Conservation (phyloP, 1,140 invertebrate species). For the Melitaea cinxia region DNA sequence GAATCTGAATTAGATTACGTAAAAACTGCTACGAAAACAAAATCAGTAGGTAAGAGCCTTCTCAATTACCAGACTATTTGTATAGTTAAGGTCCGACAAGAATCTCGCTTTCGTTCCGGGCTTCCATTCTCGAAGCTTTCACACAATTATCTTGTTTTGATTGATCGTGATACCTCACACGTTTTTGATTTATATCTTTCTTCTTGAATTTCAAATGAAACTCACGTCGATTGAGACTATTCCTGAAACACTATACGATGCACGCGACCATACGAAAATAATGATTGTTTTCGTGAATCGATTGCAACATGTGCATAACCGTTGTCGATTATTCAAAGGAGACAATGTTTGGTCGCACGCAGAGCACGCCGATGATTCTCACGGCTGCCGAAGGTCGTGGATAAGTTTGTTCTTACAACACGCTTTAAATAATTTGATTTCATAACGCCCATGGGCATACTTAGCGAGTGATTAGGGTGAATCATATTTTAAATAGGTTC, state of each 20-base stretch:
- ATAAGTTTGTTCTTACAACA: conserved; percentile 71
- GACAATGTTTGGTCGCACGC: conserved; percentile 71
- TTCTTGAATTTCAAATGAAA: neutral
- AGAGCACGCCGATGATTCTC: conserved; percentile 58
- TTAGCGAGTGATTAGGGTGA: conserved; percentile 31
- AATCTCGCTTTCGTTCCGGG: conserved; percentile 56
- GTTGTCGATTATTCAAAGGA: conserved; percentile 75
- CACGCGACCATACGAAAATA: conserved; percentile 51
- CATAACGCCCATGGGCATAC: conserved; percentile 60
- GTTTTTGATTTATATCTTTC: neutral
- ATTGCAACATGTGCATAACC: conserved; percentile 58
- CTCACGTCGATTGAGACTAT: conserved; percentile 20
- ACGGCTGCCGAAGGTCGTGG: conserved; percentile 71
- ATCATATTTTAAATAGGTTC: conserved; percentile 4
- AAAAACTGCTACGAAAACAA: neutral
- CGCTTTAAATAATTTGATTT: conserved; percentile 75
- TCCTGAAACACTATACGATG: conserved; percentile 24
- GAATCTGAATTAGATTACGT: too few relatives aligned
- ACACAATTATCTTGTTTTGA: conserved; percentile 56
- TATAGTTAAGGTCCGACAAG: conserved; percentile 30
- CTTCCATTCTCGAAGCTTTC: conserved; percentile 53
- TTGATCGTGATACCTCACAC: conserved; percentile 49
- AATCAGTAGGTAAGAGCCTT: neutral
- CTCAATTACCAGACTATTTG: conserved; percentile 12
- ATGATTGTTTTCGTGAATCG: conserved; percentile 43